Conservation (phyloP, 2,888 invertebrate genomes). For the Dryobotodes eremita region DNA sequence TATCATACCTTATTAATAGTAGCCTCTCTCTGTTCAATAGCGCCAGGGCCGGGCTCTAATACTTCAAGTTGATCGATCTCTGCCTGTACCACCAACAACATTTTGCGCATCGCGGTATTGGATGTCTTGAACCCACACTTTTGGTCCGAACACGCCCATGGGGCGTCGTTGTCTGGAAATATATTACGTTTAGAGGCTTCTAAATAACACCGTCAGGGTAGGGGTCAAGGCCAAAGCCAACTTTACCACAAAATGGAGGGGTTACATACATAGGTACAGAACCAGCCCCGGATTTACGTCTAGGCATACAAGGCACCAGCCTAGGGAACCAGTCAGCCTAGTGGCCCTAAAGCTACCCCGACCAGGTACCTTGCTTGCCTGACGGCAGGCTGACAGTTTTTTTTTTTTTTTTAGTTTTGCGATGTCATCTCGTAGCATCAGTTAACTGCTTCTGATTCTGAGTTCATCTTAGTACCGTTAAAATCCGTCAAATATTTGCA, state of each 20-base stretch:
- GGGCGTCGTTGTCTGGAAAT: constrained; percentile 88
- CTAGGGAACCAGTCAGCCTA: too few species aligned
- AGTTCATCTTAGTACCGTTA: not conserved
- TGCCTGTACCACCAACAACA: constrained; percentile 92
- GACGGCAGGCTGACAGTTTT: too few species aligned
- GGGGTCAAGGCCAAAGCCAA: not conserved
- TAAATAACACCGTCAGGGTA: not conserved
- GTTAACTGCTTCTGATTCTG: not conserved
- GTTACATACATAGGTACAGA: not conserved
- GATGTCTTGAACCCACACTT: constrained; percentile 92
- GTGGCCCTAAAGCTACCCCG: too few species aligned
- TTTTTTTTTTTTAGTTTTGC: too few species aligned
- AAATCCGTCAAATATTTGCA: not conserved
- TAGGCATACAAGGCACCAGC: too few species aligned
- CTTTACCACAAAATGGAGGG: not conserved
- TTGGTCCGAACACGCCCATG: constrained; percentile 92
- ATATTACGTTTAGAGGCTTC: not conserved
- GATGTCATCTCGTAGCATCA: too few species aligned
- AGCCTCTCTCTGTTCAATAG: constrained; percentile 92
- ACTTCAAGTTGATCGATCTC: constrained; percentile 92
- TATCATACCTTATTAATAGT: constrained; percentile 86
- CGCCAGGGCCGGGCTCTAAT: constrained; percentile 90
- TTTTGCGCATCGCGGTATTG: constrained; percentile 91
- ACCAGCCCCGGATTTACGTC: too few species aligned
- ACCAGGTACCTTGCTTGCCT: too few species aligned